A percentile compares a stretch with the other conserved stretches of the same genome.
Evolutionary conservation across 2,797 vertebrate genomes (phyloP).

Genomic region (Varecia variegata): DNA sequence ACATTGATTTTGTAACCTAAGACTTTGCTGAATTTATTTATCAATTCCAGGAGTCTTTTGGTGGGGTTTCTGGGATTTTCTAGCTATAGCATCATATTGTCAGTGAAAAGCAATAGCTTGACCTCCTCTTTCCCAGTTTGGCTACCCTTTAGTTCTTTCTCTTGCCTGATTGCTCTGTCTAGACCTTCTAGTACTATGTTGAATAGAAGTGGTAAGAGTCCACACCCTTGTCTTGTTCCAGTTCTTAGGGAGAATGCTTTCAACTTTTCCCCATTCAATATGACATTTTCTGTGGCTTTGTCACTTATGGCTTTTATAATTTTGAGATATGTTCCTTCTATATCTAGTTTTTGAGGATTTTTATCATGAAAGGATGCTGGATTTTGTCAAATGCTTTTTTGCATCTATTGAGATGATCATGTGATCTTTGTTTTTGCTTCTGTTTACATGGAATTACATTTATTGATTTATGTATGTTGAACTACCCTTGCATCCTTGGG

Average conservation of each 20-base stretch:
- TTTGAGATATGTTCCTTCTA: background rate
- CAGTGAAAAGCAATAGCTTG: background rate
- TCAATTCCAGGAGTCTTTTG: background rate
- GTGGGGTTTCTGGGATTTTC: background rate
- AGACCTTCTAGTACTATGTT: background rate
- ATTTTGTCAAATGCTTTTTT: background rate
- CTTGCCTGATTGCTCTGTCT: background rate
- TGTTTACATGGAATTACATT: background rate
- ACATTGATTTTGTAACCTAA: background rate
- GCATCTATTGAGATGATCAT: background rate
- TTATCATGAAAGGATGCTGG: background rate
- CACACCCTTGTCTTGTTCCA: background rate
- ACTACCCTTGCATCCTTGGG: background rate
- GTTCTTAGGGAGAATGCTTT: background rate
- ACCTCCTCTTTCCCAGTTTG: background rate
- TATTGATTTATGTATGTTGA: background rate
- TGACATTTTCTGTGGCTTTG: background rate
- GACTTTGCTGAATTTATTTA: background rate
- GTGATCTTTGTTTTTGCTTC: background rate
- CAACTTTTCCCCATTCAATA: background rate
- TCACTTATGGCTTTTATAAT: background rate
- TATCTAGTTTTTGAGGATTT: background rate
- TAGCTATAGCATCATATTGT: background rate
- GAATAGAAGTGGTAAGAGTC: background rate
- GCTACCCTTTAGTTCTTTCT: background rate